Percentiles rank a stretch among this genome's conserved stretches.
phyloP scores from a whole-genome alignment of 2,797 vertebrate genomes.

The Etheostoma perlongum region DNA sequence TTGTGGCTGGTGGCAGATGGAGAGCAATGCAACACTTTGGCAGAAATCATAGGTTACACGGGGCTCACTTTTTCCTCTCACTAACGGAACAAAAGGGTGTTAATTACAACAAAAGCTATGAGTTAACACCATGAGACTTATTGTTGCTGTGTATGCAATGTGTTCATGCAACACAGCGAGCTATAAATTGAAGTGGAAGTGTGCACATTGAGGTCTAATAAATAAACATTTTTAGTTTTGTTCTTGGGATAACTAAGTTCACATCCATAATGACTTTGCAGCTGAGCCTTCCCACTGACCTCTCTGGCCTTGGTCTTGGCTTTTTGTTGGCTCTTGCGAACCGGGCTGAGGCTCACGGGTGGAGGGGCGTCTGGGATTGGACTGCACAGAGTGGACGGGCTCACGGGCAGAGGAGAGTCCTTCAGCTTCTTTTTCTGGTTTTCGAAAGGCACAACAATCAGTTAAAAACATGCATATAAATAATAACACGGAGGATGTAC shows the following conservation, averaged over 20 bases:
- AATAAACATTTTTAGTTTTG: slow-evolving; percentile 13
- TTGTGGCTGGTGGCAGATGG: slow-evolving; percentile 49
- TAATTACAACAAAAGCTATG: slow-evolving; percentile 8
- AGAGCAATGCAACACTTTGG: slow-evolving; percentile 46
- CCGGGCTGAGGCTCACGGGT: slow-evolving; percentile 82
- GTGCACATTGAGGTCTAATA: slow-evolving; percentile 1
- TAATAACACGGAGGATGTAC: background rate
- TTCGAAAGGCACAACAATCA: slow-evolving; percentile 52
- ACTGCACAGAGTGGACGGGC: slow-evolving; percentile 79
- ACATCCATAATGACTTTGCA: slow-evolving; percentile 26
- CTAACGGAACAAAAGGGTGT: slow-evolving; percentile 17
- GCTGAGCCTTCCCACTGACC: slow-evolving; percentile 77
- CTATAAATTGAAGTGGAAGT: background rate
- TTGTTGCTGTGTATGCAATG: background rate
- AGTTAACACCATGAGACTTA: background rate
- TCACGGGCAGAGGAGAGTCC: slow-evolving; percentile 83
- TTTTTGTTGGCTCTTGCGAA: slow-evolving; percentile 88
- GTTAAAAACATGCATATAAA: slow-evolving; percentile 22
- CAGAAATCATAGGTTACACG: slow-evolving; percentile 17
- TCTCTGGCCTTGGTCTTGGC: slow-evolving; percentile 91
- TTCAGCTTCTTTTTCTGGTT: slow-evolving; percentile 93
- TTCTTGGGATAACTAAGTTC: slow-evolving; percentile 37
- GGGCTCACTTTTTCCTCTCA: slow-evolving; percentile 30
- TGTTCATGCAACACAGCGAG: background rate
- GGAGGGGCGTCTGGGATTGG: slow-evolving; percentile 83